Evolutionary conservation across 2,888 invertebrate genomes (phyloP), one percentile per base, ranked within the genome.

Genomic region (Aquatica leii): DNA sequence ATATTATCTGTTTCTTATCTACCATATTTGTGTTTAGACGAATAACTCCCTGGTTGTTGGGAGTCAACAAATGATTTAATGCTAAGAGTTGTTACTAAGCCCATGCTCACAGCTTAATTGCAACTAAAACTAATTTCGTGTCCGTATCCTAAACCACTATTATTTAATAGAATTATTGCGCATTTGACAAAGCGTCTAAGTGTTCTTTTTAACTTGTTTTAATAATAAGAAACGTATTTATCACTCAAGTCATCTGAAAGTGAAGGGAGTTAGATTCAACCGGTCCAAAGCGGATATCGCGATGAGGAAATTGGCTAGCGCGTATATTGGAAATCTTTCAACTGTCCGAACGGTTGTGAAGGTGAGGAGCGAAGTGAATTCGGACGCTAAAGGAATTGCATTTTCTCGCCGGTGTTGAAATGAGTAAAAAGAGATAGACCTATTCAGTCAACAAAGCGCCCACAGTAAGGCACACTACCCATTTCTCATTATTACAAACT

Each of bases 321-420:
- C 80, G 79, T 80, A 81, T 81, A 81, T 81, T 81, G 81, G 81
- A 81, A 81, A 81, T 81, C 80, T 81, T 81, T 81, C 80, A 80
- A 79, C 79, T 80, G 81, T 81, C 80, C 81, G 77, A 78, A 74
- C 75, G 72, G 75, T 69, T 71, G 74, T 72, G 76, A 75, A 77
- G 77, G 77, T 75, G 77, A 71, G 74, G 73, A 68, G 71, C 67
- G 68, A 70, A 70, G 71, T 65, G 70, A 71, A 69, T 66, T 68
- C 69, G 73, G 73, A 73, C 74, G 74, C 72, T 72, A 68, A 72
- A 74, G 74, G 75, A 78, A 77, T 78, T 77, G 77, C 77, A 77
- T 78, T 78, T 77, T 74, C 76, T 67, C 68, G 67, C 68, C 43
- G 60, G 70, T 67, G 69, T 69, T 68, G 71, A 72, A 72, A 72